Evolutionary conservation across 2,113 vertebrate species (phyloP), one percentile per base, ranked within the genome.

Genomic region (Gallinago paraguaiae): DNA sequence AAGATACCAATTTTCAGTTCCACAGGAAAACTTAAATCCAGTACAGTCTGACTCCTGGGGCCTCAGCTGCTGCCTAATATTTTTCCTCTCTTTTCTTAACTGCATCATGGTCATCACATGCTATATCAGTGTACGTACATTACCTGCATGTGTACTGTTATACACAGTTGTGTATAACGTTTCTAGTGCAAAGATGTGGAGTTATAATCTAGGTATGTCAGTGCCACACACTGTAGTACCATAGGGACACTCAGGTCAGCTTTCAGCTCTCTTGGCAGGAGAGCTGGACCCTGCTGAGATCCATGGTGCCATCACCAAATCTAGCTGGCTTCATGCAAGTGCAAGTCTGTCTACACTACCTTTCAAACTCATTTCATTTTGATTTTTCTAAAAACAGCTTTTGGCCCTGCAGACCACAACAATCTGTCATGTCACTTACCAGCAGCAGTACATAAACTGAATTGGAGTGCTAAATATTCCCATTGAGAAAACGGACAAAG

Each of bases 381-480:
- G 24, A 10, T 4, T 90, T 87, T 86, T 81, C 60, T 56, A 39
- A 77, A 83, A 60, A 33, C 27, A 81, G 80, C 39, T 83, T 95
- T 94, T 95, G 76, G 85, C 60, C 85, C 79, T 67, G 43, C 30
- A 92, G 76, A 95, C 76, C 90, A 88, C 79, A 90, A 45, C 39
- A 88, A 78, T 90, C 59, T 71, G 72, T 90, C 68, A 71, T 71
- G 86, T 86, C 93, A 74, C 72, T 94, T 95, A 81, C 64, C 74
- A 94, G 64, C 86, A 92, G 76, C 72, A 92, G 69, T 28, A 82
- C 71, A 81, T 80, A 92, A 92, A 90, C 56, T 75, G 46, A 93
- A 88, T 9, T 69, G 82, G 82, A 93, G 82, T 88, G 87, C 56
- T 95, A 96, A 95, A 93, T 88, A 83, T 86, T 90, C 60, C 82